Evolutionary conservation across 2,113 vertebrate species (phyloP).

Genomic region (Ardeotis arabs): DNA sequence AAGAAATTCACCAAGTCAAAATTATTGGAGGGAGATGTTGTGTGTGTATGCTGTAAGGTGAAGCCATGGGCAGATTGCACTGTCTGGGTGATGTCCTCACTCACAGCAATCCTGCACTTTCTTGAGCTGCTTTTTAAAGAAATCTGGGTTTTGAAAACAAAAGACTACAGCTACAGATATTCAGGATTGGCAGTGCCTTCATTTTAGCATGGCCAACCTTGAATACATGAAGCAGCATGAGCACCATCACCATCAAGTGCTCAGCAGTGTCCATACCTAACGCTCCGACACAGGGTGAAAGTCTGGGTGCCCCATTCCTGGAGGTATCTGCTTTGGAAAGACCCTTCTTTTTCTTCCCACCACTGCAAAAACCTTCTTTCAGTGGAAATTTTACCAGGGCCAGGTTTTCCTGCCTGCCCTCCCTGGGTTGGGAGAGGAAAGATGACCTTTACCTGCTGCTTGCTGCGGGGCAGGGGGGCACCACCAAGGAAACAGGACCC

Average conservation of each 20-base stretch:
- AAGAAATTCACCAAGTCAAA: neutral
- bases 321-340: neutral
- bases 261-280: fast-evolving
- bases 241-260: neutral
- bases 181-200: neutral
- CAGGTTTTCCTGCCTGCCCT: neutral
- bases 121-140: neutral
- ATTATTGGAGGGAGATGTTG: neutral
- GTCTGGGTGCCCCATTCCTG: neutral
- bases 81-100: neutral
- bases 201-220: neutral
- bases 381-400: neutral
- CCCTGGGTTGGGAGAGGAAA: neutral
- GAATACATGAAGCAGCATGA: neutral
- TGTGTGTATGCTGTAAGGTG: neutral
- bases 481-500: neutral
- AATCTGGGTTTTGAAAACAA: neutral
- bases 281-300: neutral
- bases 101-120: fast-evolving
- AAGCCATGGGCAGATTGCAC: neutral
- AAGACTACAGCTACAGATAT: neutral
- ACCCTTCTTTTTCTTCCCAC: neutral
- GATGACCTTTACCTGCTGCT: neutral
- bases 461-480: neutral
- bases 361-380: neutral